Base-by-base conservation (phyloP, 1,140 invertebrate species). In the Archegozetes longisetosus region DNA sequence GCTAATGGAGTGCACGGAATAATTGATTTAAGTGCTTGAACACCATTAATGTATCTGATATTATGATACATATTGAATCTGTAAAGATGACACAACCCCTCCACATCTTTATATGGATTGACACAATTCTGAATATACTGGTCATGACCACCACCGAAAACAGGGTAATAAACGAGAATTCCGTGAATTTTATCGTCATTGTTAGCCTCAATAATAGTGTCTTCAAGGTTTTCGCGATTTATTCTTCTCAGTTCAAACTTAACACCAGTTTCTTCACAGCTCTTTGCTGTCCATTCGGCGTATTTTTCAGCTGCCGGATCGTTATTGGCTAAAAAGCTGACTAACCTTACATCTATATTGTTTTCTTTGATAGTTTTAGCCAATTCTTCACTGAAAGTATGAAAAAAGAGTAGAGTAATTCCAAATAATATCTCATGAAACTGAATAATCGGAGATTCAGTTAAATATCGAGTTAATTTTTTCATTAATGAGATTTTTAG, bases 51-150 rank as follows among this genome's bases (percentile, higher is more conserved):
- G 27, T 46, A 56, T 6, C 61, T n/a, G 26, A 58, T 58, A 47
- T 62, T 62, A 24, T 54, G 55, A 29, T 62, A 62, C 61, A 62
- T 62, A 40, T 62, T 62, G 61, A 62, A 62, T 20, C 61, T 49
- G 55, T 53, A 62, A 14, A 47, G 50, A 29, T 62, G 61, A 23
- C 56, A 62, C 14, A 62, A 40, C 12, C 61, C 61, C 58, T 62
- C 61, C 4, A 58, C 55, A 55, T 62, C 61, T 62, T 62, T 62
- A 20, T 17, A 58, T 26, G 61, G 61, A 17, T 51, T 52, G 23
- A 62, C 61, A 52, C 55, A 59, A 47, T 62, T 62, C 29, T 62
- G 61, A 23, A 62, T 58, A 22, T 62, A 62, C 47, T 62, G 61
- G 51, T 62, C 61, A 20, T 62, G 61, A 14, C 61, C 61, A 22